phyloP scores from a whole-genome alignment of 2,113 vertebrate species.

The Pelusios castaneus region DNA sequence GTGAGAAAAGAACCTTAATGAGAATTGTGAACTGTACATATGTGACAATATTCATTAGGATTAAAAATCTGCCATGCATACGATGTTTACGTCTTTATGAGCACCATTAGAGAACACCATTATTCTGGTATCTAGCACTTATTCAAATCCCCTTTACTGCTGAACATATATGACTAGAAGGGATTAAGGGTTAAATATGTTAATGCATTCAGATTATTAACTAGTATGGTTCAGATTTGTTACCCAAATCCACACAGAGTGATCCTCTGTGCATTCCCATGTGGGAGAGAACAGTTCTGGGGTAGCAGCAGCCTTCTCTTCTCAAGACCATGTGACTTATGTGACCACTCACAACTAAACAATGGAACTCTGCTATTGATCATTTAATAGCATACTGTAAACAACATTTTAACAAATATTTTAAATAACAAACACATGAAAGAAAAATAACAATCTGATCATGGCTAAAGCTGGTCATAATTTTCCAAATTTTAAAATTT shows the following conservation, averaged over 20 bases:
- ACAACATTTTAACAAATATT: conserved; percentile 61
- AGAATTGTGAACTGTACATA: conserved; percentile 54
- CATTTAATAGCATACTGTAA: conserved; percentile 41
- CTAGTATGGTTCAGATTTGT: background rate
- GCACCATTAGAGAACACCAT: conserved; percentile 6
- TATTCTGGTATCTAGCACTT: background rate
- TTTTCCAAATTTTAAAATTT: conserved; percentile 45
- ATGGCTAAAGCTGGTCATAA: conserved; percentile 54
- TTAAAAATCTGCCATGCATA: conserved; percentile 61
- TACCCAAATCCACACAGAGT: background rate
- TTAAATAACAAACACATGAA: conserved; percentile 58
- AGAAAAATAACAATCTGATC: conserved; percentile 35
- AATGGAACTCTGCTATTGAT: conserved; percentile 42
- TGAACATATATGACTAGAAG: background rate
- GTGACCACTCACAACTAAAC: conserved; percentile 56
- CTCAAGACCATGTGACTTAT: background rate
- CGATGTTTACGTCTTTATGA: conserved; percentile 52
- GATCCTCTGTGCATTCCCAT: background rate
- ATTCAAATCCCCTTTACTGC: background rate
- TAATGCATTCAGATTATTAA: background rate
- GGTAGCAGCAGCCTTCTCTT: background rate
- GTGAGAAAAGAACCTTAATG: conserved; percentile 43
- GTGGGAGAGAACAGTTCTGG: background rate
- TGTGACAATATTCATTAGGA: conserved; percentile 59
- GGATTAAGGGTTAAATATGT: background rate